These are phyloP conservation scores for Festucalex cinctus DNA, from an alignment of 2,113 vertebrate species.

Conservation along the genomic window DNA sequence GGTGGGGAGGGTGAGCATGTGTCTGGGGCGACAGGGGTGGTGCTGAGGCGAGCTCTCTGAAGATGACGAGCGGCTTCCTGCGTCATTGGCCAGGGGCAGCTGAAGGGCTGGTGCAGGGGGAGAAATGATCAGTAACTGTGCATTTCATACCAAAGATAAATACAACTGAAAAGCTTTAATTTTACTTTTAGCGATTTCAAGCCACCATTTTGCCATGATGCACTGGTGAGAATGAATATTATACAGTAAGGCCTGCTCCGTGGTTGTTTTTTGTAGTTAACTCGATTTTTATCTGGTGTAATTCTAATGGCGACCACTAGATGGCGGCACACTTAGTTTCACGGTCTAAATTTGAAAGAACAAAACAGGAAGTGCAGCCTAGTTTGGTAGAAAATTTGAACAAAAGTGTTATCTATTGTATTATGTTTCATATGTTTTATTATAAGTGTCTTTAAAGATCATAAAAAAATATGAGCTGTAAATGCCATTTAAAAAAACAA, in stretches of 20 bases:
- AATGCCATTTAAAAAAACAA: too few species aligned
- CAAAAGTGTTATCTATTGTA: too few species aligned
- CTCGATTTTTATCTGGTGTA: too few species aligned
- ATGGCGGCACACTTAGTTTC: too few species aligned
- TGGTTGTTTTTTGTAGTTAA: too few species aligned
- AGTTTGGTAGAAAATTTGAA: too few species aligned
- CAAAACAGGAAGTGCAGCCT: too few species aligned
- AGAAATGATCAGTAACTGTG: slow-evolving; percentile 3
- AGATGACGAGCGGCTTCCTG: slow-evolving; percentile 82
- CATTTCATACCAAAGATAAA: slow-evolving; percentile 14
- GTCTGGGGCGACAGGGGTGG: slow-evolving; percentile 78
- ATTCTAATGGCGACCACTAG: too few species aligned
- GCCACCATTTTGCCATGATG: neutral
- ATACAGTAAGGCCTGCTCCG: neutral
- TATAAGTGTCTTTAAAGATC: too few species aligned
- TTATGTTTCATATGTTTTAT: too few species aligned
- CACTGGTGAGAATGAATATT: neutral
- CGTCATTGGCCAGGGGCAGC: slow-evolving; percentile 86
- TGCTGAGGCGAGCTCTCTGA: slow-evolving; percentile 87
- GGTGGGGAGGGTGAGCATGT: slow-evolving; percentile 82
- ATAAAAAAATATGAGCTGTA: too few species aligned
- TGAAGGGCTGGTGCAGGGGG: slow-evolving; percentile 75
- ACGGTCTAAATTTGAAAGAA: too few species aligned
- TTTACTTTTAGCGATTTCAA: slow-evolving; percentile 2
- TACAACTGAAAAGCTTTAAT: neutral